A percentile compares a stretch with the other conserved stretches of the same genome.
phyloP scores from a whole-genome alignment of 2,113 vertebrate species.

The Dinomys branickii region DNA sequence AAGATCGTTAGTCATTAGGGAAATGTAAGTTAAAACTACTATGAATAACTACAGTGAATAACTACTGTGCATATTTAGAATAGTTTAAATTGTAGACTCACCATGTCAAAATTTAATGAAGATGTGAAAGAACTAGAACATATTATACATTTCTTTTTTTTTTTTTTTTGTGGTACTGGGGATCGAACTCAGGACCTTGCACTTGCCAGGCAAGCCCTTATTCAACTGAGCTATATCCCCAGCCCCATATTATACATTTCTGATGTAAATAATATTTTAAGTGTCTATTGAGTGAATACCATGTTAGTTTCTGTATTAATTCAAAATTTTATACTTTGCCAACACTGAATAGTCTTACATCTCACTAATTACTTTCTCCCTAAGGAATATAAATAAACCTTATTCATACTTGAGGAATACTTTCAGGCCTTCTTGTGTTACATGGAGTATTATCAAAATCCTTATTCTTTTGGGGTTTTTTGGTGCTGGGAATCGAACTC shows the following conservation, averaged over 20 bases:
- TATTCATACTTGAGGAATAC: neutral
- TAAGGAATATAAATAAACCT: neutral
- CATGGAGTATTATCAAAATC: neutral
- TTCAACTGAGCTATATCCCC: no score
- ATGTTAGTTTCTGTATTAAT: neutral
- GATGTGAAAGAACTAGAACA: no score
- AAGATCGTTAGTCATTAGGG: neutral
- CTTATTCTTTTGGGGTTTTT: neutral
- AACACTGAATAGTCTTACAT: neutral
- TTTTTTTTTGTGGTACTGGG: no score
- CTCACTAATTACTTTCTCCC: neutral
- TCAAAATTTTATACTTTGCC: neutral
- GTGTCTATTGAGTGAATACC: neutral
- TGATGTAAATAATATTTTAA: neutral
- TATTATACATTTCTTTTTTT: no score
- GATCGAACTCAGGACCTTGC: no score
- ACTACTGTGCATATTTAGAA: neutral
- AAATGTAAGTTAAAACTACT: neutral
- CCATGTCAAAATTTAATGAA: no score
- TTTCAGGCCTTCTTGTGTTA: neutral
- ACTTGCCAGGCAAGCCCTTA: no score
- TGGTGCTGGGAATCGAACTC: no score
- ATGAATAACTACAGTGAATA: neutral
- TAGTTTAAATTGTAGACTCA: no score
- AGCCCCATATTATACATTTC: no score